These are phyloP conservation scores for Petrocephalus schoutedeni DNA, from an alignment of 2,797 vertebrate genomes.

Conservation along the genomic window DNA sequence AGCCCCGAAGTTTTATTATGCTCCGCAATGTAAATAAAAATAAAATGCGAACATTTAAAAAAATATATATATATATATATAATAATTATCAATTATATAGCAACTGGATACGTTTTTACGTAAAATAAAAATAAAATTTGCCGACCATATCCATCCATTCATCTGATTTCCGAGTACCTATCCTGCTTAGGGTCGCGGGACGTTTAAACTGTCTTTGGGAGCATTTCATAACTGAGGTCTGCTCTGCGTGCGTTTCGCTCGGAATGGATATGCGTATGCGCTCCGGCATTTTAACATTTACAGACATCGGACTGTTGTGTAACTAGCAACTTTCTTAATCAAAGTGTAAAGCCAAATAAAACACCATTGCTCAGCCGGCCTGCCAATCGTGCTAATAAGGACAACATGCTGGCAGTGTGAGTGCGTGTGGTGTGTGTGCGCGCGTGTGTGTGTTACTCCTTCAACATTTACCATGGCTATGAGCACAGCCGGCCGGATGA, in stretches of 20 bases:
- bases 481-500: conserved; percentile 80
- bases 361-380: conserved; percentile 51
- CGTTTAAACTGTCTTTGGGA: neutral
- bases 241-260: too few relatives aligned
- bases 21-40: neutral
- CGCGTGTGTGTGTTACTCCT: conserved; percentile 52
- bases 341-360: neutral
- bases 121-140: neutral
- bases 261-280: too few relatives aligned
- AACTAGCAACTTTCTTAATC: neutral
- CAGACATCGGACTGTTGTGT: neutral
- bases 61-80: neutral
- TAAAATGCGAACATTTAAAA: neutral
- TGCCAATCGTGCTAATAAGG: conserved; percentile 62
- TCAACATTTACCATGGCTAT: conserved; percentile 76
- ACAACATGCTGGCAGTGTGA: conserved; percentile 51
- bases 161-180: neutral
- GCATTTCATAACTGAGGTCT: neutral
- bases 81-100: neutral
- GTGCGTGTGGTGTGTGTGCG: too few relatives aligned
- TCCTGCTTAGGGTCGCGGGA: neutral
- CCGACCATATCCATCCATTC: neutral
- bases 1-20: neutral
- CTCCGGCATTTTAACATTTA: neutral
- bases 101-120: neutral